A percentile compares a stretch with the other conserved stretches of the same genome.
phyloP scores from a whole-genome alignment of 2,797 vertebrate species.

The Melanotaenia boesemani region DNA sequence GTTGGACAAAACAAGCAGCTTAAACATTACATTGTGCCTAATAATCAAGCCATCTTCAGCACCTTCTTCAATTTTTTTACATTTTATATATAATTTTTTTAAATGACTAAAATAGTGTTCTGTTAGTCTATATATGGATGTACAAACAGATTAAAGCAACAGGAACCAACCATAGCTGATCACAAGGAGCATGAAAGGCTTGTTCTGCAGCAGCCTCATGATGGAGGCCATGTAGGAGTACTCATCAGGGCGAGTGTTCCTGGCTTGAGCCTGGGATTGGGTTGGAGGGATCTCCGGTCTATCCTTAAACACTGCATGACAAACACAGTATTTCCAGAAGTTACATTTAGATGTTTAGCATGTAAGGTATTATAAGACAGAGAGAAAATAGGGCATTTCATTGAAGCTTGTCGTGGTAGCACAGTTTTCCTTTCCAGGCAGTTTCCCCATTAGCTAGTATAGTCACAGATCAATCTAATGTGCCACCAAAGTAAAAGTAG shows the following conservation, averaged over 20 bases:
- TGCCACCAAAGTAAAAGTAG: no score
- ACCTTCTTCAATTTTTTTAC: neutral
- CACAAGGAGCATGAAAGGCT: conserved; percentile 90
- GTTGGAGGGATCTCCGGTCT: conserved; percentile 89
- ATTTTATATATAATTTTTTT: neutral
- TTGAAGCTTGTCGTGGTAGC: neutral
- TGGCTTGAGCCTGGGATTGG: conserved; percentile 88
- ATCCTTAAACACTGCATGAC: conserved; percentile 90
- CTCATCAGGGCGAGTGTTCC: conserved; percentile 70
- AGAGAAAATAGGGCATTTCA: neutral
- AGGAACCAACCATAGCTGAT: conserved; percentile 90
- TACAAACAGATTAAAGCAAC: neutral
- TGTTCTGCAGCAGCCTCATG: conserved; percentile 86
- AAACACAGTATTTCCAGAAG: conserved; percentile 15
- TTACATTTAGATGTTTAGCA: neutral
- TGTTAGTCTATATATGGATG: neutral
- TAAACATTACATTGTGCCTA: neutral
- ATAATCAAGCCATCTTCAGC: neutral
- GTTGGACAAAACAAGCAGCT: neutral
- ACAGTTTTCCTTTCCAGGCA: no score
- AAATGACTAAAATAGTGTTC: neutral
- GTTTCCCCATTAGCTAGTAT: no score
- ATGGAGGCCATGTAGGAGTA: conserved; percentile 89
- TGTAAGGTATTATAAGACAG: neutral
- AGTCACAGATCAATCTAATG: neutral